These are phyloP conservation scores for Acanthopleura granulata DNA, from an alignment of 2,888 invertebrate genomes.

Conservation along the genomic window DNA sequence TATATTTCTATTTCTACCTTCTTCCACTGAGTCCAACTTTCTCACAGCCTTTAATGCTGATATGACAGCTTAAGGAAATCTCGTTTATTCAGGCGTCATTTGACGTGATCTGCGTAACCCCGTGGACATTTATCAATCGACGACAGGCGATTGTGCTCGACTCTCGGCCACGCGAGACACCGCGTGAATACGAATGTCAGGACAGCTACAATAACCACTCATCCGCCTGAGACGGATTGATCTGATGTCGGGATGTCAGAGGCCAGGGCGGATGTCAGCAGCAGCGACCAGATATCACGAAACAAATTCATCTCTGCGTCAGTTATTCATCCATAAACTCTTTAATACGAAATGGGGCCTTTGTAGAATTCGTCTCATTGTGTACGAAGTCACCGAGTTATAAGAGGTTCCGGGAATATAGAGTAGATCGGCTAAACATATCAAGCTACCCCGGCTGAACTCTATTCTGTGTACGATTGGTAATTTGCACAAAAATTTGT, in stretches of 20 bases:
- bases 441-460: too few relatives aligned
- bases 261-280: neutral
- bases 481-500: too few relatives aligned
- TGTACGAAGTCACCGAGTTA: too few relatives aligned
- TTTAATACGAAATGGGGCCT: neutral
- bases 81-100: conserved; percentile 10
- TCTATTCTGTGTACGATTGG: too few relatives aligned
- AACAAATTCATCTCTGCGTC: conserved; percentile 1
- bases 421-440: too few relatives aligned
- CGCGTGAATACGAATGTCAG: conserved; percentile 7
- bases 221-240: neutral
- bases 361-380: too few relatives aligned
- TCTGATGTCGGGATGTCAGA: neutral
- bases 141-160: neutral
- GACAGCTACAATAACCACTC: neutral
- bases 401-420: too few relatives aligned
- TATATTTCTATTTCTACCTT: too few relatives aligned
- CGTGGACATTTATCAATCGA: neutral
- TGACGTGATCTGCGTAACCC: conserved; percentile 3
- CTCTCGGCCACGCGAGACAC: neutral
- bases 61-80: neutral
- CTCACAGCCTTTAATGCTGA: too few relatives aligned
- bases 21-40: too few relatives aligned
- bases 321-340: neutral
- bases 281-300: neutral